phyloP scores from a whole-genome alignment of 1,140 invertebrate species.

The Danaus plexippus region DNA sequence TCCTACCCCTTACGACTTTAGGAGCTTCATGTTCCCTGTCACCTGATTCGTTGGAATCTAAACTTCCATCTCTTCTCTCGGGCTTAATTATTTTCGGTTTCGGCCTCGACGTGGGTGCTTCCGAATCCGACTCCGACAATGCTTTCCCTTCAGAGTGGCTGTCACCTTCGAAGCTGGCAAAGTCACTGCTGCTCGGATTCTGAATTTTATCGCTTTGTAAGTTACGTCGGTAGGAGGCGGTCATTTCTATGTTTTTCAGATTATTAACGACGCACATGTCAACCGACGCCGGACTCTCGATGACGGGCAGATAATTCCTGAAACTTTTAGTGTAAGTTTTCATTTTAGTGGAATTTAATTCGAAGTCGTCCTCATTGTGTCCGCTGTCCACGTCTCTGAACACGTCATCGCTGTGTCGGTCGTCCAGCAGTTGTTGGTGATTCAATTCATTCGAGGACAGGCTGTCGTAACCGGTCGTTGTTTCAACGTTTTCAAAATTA shows the following conservation, averaged over 20 bases:
- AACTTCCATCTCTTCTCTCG: constrained; percentile 43
- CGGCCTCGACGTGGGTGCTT: constrained; percentile 39
- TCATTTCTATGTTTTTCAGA: constrained; percentile 68
- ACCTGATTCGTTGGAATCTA: constrained; percentile 58
- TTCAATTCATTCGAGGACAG: constrained; percentile 56
- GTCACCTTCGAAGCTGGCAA: constrained; percentile 65
- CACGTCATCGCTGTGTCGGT: constrained; percentile 42
- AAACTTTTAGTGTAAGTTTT: constrained; percentile 65
- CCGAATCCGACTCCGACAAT: constrained; percentile 59
- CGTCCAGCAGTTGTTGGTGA: constrained; percentile 51
- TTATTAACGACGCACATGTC: constrained; percentile 67
- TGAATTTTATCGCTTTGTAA: constrained; percentile 38
- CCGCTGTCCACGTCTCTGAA: constrained; percentile 65
- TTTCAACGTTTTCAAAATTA: constrained; percentile 60
- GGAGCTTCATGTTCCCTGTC: constrained; percentile 57
- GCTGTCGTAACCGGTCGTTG: constrained; percentile 63
- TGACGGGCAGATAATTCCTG: constrained; percentile 59
- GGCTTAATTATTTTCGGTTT: constrained; percentile 77
- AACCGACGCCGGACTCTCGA: constrained; percentile 61
- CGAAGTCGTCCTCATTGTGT: constrained; percentile 75
- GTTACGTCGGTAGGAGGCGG: constrained; percentile 55
- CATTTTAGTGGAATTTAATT: constrained; percentile 66
- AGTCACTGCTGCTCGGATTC: constrained; percentile 51
- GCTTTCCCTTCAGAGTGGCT: constrained; percentile 70
- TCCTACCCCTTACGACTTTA: constrained; percentile 82